Evolutionary conservation across 1,140 invertebrate species (phyloP).

Genomic region (Pseudachorutes palmiensis): DNA sequence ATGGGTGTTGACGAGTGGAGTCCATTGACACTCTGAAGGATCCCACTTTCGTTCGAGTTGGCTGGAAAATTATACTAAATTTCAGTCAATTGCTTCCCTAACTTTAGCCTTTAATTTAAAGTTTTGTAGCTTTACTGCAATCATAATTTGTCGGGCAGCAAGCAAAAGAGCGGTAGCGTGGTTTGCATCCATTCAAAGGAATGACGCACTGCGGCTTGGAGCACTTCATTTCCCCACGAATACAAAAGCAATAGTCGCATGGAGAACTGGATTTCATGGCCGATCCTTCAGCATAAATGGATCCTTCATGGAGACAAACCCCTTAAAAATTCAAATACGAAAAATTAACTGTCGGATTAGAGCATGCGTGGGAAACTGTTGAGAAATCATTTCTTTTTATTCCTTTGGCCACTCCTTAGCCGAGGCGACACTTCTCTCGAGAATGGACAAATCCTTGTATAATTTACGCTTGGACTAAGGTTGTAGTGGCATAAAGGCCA

Average conservation of each 20-base stretch:
- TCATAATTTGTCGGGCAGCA: slow-evolving; percentile 79
- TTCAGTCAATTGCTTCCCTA: neutral
- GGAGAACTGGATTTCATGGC: slow-evolving; percentile 66
- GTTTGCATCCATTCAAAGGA: slow-evolving; percentile 63
- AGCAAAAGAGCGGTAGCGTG: slow-evolving; percentile 57
- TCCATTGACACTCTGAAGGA: slow-evolving; percentile 31
- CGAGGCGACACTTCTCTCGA: too few relatives aligned
- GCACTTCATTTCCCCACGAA: slow-evolving; percentile 64
- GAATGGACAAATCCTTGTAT: too few relatives aligned
- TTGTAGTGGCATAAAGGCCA: too few relatives aligned
- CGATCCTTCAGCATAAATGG: slow-evolving; percentile 70
- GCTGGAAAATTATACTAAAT: slow-evolving; percentile 21
- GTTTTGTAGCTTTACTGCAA: too few relatives aligned
- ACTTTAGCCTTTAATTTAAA: too few relatives aligned
- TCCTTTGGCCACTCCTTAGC: too few relatives aligned
- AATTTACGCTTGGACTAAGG: too few relatives aligned
- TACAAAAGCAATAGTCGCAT: slow-evolving; percentile 83
- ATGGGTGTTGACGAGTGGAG: slow-evolving; percentile 31
- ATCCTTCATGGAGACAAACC: slow-evolving; percentile 59
- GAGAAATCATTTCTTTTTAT: too few relatives aligned
- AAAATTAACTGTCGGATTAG: neutral
- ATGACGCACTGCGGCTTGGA: slow-evolving; percentile 70
- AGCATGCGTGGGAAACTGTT: too few relatives aligned
- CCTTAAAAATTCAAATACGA: slow-evolving; percentile 45
- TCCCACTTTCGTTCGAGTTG: slow-evolving; percentile 28